Base-by-base conservation (phyloP, 1,140 invertebrate genomes). In the Druon quercuslanigerum region DNA sequence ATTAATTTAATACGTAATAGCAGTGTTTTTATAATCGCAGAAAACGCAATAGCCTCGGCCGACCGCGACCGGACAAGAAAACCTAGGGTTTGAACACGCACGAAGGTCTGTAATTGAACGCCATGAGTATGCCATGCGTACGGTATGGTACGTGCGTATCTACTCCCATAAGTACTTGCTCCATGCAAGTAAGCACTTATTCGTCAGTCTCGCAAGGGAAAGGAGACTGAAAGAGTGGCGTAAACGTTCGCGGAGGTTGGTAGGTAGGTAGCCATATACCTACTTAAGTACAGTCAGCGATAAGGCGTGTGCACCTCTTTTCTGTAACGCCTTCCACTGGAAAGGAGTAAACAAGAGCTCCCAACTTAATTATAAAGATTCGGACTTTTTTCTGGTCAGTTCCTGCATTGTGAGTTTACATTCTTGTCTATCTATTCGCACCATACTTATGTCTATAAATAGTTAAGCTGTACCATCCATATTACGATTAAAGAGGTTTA, bases 21-120 rank as follows among this genome's bases (percentile, higher is more conserved):
- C 25, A 54, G 20, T 46, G 40, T 46, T 46, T 46, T 46, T 46
- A 7, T 11, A 11, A 46, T 46, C 40, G 40, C 40, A 12, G 11
- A 25, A 57, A 20, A 33, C 33, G 57, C 20, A 57, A 57, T 60
- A 83, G 57, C 71, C 40, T 66, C 79, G 56, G 40, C 66, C 73
- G 66, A 46, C 56, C 56, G 74, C 74, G 72, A 73, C 52, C 16
- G 13, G 19, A 40, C 13, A 33, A 33, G 20, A 40, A 60, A 60
- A 12, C 11, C 16, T 7, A 13, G 51, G 72, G 66, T 75, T 57
- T 51, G 66, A 72, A 51, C 73, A 73, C 71, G 79, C 72, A 73
- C 81, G 79, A 85, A 83, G 75, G 75, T 80, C 50, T 70, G 84
- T 86, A 86, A 86, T 83, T 77, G 78, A 85, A 86, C 84, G 77